Evolutionary conservation across 2,113 vertebrate genomes (phyloP).

Genomic region (Rhadina sibilatrix): DNA sequence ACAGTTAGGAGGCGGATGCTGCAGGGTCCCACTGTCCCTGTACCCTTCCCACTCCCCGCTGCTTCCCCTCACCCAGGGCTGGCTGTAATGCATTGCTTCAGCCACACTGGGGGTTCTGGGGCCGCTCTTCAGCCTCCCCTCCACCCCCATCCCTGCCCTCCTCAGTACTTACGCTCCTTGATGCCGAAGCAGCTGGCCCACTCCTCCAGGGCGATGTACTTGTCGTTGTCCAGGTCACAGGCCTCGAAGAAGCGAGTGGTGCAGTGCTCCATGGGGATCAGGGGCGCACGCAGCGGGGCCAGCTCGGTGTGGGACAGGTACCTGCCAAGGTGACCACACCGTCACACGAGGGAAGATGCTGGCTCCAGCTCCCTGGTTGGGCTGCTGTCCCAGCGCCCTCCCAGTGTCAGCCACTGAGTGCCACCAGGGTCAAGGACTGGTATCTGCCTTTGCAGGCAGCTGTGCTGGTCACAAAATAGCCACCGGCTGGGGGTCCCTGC

Average conservation of each 20-base stretch:
- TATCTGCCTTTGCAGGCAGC: neutral
- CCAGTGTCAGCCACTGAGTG: neutral
- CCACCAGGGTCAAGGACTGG: neutral
- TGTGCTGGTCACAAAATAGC: neutral
- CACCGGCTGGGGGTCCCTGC: neutral
- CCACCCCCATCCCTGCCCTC: neutral
- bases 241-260: constrained; percentile 96
- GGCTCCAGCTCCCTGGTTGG: neutral
- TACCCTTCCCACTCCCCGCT: neutral
- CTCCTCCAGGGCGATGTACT: constrained; percentile 97
- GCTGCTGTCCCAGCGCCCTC: neutral
- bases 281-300: constrained; percentile 92
- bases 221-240: constrained; percentile 92
- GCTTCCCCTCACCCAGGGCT: neutral
- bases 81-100: neutral
- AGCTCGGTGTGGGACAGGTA: constrained; percentile 98
- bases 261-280: constrained; percentile 99
- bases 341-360: neutral
- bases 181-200: constrained; percentile 97
- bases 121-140: neutral
- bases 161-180: constrained; percentile 88
- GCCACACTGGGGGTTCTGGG: fast-evolving
- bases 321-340: constrained; percentile 45
- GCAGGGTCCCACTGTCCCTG: neutral
- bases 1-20: neutral